Evolutionary conservation across 2,888 invertebrate species (phyloP).

Genomic region (Panzeria rudis): DNA sequence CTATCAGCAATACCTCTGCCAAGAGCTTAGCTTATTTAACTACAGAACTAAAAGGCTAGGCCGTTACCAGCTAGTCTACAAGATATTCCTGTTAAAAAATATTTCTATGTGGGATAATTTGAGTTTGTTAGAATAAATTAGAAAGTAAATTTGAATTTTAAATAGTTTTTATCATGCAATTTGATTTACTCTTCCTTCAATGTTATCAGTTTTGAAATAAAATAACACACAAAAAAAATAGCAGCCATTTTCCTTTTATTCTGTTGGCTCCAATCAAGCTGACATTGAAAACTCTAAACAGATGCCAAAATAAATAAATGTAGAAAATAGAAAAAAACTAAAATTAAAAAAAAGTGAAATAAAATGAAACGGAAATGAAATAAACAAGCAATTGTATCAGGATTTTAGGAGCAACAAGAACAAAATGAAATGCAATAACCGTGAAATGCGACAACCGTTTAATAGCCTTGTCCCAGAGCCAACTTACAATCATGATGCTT

Average conservation of each 20-base stretch:
- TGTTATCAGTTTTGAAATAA: not conserved
- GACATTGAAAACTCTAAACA: conserved; percentile 64
- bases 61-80: too few relatives aligned
- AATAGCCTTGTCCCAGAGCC: conserved; percentile 68
- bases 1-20: too few relatives aligned
- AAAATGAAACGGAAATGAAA: conserved; percentile 63
- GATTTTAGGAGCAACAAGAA: conserved; percentile 33
- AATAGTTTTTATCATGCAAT: not conserved
- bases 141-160: not conserved
- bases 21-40: too few relatives aligned
- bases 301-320: conserved; percentile 63
- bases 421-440: conserved; percentile 67
- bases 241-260: not conserved
- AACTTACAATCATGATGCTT: conserved; percentile 16
- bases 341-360: not conserved
- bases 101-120: too few relatives aligned
- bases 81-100: too few relatives aligned
- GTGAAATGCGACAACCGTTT: conserved; percentile 72
- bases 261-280: conserved; percentile 51
- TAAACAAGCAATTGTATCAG: conserved; percentile 59
- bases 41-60: too few relatives aligned
- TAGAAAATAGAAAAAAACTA: not conserved
- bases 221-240: not conserved
- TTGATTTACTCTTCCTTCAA: not conserved
- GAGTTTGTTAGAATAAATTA: not conserved